These are phyloP conservation scores for Turritopsis rubra DNA, from an alignment of 30 jellyfish, hydroid and myxozoan genomes.

Conservation along the genomic window DNA sequence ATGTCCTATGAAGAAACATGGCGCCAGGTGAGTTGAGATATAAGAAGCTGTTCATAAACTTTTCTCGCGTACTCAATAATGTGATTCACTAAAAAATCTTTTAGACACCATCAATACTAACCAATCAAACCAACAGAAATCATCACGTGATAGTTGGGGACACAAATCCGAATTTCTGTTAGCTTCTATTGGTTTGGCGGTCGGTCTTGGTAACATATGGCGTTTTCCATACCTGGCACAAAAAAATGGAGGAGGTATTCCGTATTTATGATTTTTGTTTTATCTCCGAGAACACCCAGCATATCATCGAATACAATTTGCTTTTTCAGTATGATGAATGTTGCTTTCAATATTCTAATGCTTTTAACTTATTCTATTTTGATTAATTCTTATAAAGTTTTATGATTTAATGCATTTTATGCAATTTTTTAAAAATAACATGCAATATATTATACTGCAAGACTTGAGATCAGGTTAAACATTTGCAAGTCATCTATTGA, in stretches of 20 bases:
- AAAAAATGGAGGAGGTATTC: conserved; percentile 84
- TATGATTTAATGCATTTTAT: too few species aligned
- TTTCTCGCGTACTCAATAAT: not conserved
- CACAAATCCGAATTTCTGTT: conserved; percentile 72
- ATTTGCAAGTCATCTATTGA: too few species aligned
- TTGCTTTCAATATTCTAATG: not conserved
- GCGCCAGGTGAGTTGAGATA: not conserved
- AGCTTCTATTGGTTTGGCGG: conserved; percentile 86
- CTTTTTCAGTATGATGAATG: too few species aligned
- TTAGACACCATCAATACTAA: not conserved
- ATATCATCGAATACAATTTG: too few species aligned
- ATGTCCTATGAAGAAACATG: not conserved
- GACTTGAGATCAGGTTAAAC: too few species aligned
- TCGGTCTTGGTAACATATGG: conserved; percentile 88
- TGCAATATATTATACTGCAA: too few species aligned
- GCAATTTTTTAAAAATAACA: too few species aligned
- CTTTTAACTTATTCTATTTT: too few species aligned
- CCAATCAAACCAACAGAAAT: not conserved
- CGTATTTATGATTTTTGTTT: not conserved
- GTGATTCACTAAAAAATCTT: not conserved
- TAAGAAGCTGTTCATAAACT: not conserved
- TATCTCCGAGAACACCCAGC: too few species aligned
- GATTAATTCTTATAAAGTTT: too few species aligned
- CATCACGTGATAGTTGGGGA: conserved; percentile 71
- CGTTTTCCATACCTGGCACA: conserved; percentile 82